These are phyloP conservation scores for Nasonia longicornis DNA, from an alignment of 1,140 invertebrate species.

Conservation along the genomic window DNA sequence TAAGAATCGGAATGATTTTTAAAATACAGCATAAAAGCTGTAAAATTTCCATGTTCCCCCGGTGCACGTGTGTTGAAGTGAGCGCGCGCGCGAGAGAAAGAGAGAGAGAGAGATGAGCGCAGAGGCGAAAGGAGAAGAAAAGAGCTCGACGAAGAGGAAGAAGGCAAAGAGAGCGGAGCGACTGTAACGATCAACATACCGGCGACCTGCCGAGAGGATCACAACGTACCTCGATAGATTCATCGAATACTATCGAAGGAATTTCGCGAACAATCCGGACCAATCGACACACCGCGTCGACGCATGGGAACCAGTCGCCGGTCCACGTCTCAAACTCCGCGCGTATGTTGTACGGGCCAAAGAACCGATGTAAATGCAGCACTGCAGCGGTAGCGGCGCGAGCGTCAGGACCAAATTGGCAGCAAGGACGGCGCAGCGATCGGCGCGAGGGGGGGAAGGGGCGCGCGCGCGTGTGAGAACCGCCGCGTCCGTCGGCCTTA, in stretches of 20 bases:
- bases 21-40: not conserved
- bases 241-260: conserved; percentile 70
- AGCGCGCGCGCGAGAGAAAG: not conserved
- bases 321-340: conserved; percentile 59
- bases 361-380: conserved; percentile 58
- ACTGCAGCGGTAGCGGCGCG: not conserved
- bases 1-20: conserved; percentile 8
- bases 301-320: conserved; percentile 64
- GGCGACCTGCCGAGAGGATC: conserved; percentile 58
- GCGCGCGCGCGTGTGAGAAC: conserved; percentile 62
- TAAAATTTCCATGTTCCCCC: conserved; percentile 20
- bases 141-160: not conserved
- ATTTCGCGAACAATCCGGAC: conserved; percentile 67
- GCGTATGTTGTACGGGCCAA: conserved; percentile 45
- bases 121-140: not conserved
- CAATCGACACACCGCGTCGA: conserved; percentile 63
- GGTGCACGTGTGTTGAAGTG: not conserved
- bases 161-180: conserved; percentile 54
- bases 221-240: conserved; percentile 69
- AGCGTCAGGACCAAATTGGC: conserved; percentile 55
- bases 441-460: not conserved
- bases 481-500: conserved; percentile 60
- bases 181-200: conserved; percentile 63
- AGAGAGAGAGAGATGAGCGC: not conserved
- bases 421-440: conserved; percentile 44